Evolutionary conservation across 2,888 invertebrate species (phyloP).

Genomic region (Hemicrepidius hirtus): DNA sequence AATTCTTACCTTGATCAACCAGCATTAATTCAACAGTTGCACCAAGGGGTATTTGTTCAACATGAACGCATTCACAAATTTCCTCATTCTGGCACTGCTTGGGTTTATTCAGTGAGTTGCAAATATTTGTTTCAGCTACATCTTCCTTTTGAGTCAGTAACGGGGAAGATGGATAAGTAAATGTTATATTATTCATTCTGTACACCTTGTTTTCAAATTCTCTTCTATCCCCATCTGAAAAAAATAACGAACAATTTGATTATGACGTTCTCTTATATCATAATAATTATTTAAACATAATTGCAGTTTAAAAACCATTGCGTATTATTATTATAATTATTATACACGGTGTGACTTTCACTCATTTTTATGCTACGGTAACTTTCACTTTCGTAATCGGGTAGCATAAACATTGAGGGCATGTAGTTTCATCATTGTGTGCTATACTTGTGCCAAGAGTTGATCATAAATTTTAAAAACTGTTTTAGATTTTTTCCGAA

Average conservation of each 20-base stretch:
- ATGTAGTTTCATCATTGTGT: background rate
- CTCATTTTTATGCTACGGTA: conserved; percentile 1
- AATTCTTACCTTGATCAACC: conserved; percentile 81
- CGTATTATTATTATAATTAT: background rate
- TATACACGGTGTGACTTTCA: background rate
- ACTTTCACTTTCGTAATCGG: conserved; percentile 7
- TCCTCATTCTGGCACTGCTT: conserved; percentile 67
- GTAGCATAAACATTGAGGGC: background rate
- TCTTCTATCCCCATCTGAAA: conserved; percentile 15
- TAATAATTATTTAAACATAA: too few relatives aligned
- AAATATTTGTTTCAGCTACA: conserved; percentile 74
- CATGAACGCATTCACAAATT: conserved; percentile 83
- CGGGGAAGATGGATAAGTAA: conserved; percentile 85
- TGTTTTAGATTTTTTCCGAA: background rate
- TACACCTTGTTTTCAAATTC: conserved; percentile 56
- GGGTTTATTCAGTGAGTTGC: conserved; percentile 69
- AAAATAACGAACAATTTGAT: background rate
- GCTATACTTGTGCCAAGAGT: background rate
- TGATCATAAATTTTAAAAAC: background rate
- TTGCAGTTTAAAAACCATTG: background rate
- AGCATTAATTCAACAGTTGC: conserved; percentile 83
- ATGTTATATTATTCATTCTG: conserved; percentile 81
- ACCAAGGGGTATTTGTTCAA: conserved; percentile 80
- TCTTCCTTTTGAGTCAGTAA: conserved; percentile 83
- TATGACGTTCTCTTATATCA: too few relatives aligned